phyloP scores from a whole-genome alignment of 1,140 invertebrate species.

The Hyposmocoma kahamanoa region DNA sequence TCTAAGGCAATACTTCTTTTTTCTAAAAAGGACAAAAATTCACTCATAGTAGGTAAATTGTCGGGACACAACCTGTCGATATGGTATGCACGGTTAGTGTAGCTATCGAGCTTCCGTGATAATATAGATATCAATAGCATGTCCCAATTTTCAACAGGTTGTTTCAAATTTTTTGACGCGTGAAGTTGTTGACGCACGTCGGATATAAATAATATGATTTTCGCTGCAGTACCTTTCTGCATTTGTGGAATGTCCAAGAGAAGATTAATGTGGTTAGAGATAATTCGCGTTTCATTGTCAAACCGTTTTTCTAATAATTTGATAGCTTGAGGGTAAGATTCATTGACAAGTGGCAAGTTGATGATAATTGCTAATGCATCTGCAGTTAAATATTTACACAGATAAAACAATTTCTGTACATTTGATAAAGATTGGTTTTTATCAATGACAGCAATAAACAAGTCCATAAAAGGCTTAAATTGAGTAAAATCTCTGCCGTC shows the following conservation, averaged over 20 bases:
- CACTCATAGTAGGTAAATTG: background rate
- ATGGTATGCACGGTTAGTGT: background rate
- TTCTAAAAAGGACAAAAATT: background rate
- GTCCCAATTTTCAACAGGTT: background rate
- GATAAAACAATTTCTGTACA: conserved; percentile 12
- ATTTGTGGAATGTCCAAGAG: conserved; percentile 8
- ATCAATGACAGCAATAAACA: conserved; percentile 10
- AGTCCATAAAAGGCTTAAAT: conserved; percentile 13
- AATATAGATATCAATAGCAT: background rate
- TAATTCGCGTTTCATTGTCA: conserved; percentile 8
- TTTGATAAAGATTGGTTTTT: conserved; percentile 3
- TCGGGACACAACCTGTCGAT: background rate
- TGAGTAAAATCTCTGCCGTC: background rate
- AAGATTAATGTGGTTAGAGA: conserved; percentile 7
- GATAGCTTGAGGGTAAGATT: conserved; percentile 6
- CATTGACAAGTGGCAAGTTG: conserved; percentile 8
- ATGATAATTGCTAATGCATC: conserved; percentile 7
- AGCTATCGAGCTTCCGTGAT: background rate
- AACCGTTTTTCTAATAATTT: conserved; percentile 7
- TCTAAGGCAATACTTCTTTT: background rate
- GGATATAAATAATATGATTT: background rate
- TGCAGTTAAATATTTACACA: background rate
- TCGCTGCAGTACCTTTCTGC: conserved; percentile 3
- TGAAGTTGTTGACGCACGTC: conserved; percentile 2
- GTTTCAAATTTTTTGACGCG: conserved; percentile 4